Base-by-base conservation (phyloP, 2,113 vertebrate species). In the Aramus guarauna region DNA sequence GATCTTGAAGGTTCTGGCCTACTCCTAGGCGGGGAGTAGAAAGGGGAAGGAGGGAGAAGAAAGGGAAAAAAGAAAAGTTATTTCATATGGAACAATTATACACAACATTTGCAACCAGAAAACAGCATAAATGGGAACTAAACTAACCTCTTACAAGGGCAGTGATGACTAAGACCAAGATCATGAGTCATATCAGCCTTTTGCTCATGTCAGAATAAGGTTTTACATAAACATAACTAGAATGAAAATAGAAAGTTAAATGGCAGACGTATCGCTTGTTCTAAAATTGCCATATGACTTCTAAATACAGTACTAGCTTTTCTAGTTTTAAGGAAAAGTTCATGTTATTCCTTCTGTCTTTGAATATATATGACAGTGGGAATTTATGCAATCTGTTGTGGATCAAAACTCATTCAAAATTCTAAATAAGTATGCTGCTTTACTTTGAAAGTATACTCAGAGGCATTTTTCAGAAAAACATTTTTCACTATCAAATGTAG, bases 1-100 rank as follows among this genome's bases (percentile, higher is more conserved):
- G 99, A 95, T 99, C 99, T 91, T 99, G 99, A 48, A 99, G 98
- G 97, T 99, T 99, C 94, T 98, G 98, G 69, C 99, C 99, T 45
- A 99, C 99, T 77, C 99, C 99, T 99, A 90, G 26, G 21, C 41
- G 3, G 47, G 29, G 6, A 37, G 5, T 9, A 20, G 18, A 74
- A 87, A 77, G 5, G 5, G 6, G 9, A 2, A 13, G 3, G 5
- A 63, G 16, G 27, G 68, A 84, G 23, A n/a, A 77, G 41, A 77
- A 93, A 52, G 11, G 18, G 0, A 7, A 10, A 72, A 66, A 94
- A 29, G 92, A 32, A 15, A 43, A 34, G 24, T 89, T 68, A 59
- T 62, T 84, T 87, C 45, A 68, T 19, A 41, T 5, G 66, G 43
- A 78, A 39, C 7, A 29, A 36, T 30, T 68, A 39, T 6, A 71